phyloP scores from a whole-genome alignment of 2,888 invertebrate species.

The Calliphora vomitoria region DNA sequence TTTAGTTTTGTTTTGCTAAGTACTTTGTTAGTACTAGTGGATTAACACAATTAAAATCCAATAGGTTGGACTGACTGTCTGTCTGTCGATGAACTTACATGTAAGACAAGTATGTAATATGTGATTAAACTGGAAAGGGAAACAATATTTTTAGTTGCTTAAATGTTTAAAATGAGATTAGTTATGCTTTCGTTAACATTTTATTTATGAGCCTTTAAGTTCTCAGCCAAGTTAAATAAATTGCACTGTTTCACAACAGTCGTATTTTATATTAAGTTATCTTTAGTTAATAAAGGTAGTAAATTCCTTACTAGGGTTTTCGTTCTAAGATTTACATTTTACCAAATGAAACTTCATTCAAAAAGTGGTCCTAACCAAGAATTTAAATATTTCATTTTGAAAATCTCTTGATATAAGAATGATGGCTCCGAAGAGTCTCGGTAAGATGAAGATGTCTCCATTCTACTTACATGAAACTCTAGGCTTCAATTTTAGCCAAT shows the following conservation, averaged over 20 bases:
- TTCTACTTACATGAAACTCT: too few species aligned
- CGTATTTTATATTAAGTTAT: not conserved
- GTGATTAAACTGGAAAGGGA: not conserved
- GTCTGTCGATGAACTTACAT: not conserved
- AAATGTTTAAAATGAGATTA: constrained; percentile 50
- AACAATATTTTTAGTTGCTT: not conserved
- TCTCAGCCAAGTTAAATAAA: constrained; percentile 20
- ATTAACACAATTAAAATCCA: constrained; percentile 41
- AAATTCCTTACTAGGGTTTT: too few species aligned
- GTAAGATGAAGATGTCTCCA: too few species aligned
- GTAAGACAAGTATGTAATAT: constrained; percentile 22
- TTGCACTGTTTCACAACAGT: not conserved
- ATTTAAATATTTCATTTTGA: too few species aligned
- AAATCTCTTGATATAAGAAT: too few species aligned
- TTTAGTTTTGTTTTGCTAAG: not conserved
- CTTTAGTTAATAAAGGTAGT: too few species aligned
- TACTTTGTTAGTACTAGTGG: constrained; percentile 20
- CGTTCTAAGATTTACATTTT: too few species aligned
- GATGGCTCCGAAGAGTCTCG: too few species aligned
- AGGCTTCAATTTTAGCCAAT: too few species aligned
- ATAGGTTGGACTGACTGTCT: constrained; percentile 11
- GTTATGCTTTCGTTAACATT: constrained; percentile 56
- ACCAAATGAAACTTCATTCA: too few species aligned
- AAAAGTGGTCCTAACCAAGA: too few species aligned
- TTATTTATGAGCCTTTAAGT: constrained; percentile 29